A percentile compares a stretch with the other conserved stretches of the same genome.
phyloP scores from a whole-genome alignment of 2,113 vertebrate species.

The Sarotherodon lohbergeri region DNA sequence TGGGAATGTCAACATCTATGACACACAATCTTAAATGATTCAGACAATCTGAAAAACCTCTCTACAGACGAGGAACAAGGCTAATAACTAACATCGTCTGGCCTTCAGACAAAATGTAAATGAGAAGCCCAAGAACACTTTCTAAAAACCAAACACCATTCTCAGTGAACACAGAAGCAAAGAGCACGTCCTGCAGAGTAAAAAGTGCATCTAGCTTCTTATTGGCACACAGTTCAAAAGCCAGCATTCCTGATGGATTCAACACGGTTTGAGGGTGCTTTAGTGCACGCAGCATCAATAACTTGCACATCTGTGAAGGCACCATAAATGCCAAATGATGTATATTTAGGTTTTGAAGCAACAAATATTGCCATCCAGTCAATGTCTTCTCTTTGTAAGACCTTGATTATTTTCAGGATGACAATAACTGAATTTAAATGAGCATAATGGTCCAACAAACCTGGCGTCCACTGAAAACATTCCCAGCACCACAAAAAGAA shows the following conservation, averaged over 20 bases:
- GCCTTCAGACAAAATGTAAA: background rate
- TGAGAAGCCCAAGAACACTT: background rate
- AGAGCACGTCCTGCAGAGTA: background rate
- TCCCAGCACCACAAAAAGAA: background rate
- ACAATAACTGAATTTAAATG: background rate
- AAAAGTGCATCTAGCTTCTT: background rate
- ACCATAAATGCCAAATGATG: background rate
- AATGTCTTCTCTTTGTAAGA: background rate
- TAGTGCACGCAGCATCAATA: background rate
- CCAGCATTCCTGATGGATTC: background rate
- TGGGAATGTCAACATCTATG: background rate
- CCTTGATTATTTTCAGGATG: background rate
- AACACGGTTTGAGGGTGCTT: background rate
- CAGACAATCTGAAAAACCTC: background rate
- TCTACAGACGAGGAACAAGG: background rate
- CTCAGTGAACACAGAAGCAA: background rate
- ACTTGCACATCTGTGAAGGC: background rate
- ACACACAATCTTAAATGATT: background rate
- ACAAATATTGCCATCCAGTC: background rate
- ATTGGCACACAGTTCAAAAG: background rate
- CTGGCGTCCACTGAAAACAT: background rate
- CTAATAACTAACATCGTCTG: background rate
- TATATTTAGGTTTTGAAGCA: background rate
- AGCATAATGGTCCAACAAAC: background rate
- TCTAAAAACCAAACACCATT: background rate